phyloP scores from a whole-genome alignment of 2,888 invertebrate species.

The Dioctria linearis region DNA sequence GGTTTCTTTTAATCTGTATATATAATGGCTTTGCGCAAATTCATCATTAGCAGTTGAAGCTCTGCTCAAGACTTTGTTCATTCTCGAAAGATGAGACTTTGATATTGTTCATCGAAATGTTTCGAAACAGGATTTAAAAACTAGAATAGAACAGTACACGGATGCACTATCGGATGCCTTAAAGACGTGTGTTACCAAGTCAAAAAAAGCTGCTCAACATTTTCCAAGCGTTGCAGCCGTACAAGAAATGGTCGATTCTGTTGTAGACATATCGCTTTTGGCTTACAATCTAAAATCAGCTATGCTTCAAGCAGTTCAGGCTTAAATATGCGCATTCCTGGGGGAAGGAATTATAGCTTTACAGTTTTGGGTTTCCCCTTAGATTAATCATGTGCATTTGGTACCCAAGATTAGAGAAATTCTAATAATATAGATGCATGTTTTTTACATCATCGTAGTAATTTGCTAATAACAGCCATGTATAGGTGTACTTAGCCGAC shows the following conservation, averaged over 20 bases:
- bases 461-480: too few species aligned
- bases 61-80: too few species aligned
- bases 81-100: too few species aligned
- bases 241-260: constrained; percentile 94
- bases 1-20: too few species aligned
- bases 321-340: neutral
- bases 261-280: constrained; percentile 87
- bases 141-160: constrained; percentile 81
- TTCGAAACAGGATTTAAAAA: constrained; percentile 80
- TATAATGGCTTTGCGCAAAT: too few species aligned
- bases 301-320: constrained; percentile 77
- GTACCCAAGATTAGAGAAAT: too few species aligned
- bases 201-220: constrained; percentile 91
- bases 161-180: constrained; percentile 87
- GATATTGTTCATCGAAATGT: constrained; percentile 86
- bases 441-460: too few species aligned
- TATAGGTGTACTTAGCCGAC: too few species aligned
- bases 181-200: constrained; percentile 87
- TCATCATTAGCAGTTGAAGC: too few species aligned
- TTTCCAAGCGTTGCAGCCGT: constrained; percentile 93
- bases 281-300: constrained; percentile 85
- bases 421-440: too few species aligned
- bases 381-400: too few species aligned
- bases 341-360: neutral
- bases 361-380: too few species aligned